phyloP scores from a whole-genome alignment of 1,140 invertebrate species.

The Hylaeus anthracinus region DNA sequence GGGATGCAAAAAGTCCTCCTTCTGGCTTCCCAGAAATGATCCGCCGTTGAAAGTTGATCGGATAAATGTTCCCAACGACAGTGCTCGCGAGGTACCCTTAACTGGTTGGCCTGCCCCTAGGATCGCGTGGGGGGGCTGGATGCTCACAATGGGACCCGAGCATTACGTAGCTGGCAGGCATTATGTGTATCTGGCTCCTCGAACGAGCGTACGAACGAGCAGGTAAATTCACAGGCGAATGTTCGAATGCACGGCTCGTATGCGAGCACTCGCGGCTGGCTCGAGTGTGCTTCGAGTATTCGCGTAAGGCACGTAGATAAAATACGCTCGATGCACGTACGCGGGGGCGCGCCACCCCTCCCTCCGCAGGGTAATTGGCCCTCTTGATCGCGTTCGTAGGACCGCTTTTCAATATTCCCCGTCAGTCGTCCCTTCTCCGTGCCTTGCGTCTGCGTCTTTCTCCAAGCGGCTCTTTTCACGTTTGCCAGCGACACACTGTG shows the following conservation, averaged over 20 bases:
- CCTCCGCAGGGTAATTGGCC: slow-evolving; percentile 73
- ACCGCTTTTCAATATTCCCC: slow-evolving; percentile 69
- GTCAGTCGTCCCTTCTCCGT: slow-evolving; percentile 33
- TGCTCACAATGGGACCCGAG: slow-evolving; percentile 2
- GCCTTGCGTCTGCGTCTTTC: neutral
- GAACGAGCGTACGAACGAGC: slow-evolving; percentile 53
- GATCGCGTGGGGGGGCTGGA: slow-evolving; percentile 1
- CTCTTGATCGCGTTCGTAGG: slow-evolving; percentile 76
- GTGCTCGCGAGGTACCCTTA: slow-evolving; percentile 34
- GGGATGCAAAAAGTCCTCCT: neutral
- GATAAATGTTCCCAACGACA: slow-evolving; percentile 43
- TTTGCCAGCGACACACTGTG: too few species aligned
- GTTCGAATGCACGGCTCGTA: slow-evolving; percentile 62
- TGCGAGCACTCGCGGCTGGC: slow-evolving; percentile 48
- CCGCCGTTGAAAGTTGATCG: slow-evolving; percentile 24
- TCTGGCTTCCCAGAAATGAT: slow-evolving; percentile 3
- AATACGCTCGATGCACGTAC: slow-evolving; percentile 63
- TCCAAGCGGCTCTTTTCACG: neutral
- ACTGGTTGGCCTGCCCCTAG: slow-evolving; percentile 8
- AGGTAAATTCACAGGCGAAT: slow-evolving; percentile 53
- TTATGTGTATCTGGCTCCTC: slow-evolving; percentile 49
- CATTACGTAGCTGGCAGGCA: slow-evolving; percentile 35
- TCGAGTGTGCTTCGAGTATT: slow-evolving; percentile 70
- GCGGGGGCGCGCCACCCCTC: slow-evolving; percentile 18
- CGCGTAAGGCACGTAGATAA: slow-evolving; percentile 70